Base-by-base conservation (phyloP, 2,797 vertebrate species). In the Picus viridis region DNA sequence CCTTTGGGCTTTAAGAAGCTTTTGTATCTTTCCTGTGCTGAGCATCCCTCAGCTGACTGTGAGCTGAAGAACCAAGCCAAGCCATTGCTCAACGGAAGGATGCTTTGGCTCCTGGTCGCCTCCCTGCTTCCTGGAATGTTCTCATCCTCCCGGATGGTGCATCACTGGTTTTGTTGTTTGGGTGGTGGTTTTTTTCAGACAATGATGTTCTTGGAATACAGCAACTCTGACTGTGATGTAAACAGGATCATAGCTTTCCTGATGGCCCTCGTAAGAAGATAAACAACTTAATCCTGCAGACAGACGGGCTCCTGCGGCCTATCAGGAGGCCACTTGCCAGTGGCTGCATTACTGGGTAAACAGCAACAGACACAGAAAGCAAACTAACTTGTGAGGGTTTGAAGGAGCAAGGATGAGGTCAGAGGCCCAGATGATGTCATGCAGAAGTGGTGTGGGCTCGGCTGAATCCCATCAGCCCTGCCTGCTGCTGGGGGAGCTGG, bases 281-380 rank as follows among this genome's bases (percentile, higher is more conserved):
- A 94, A 96, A 93, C 73, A 89, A 62, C 32, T 88, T 77, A 69
- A 88, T 94, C 63, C 69, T 77, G 49, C 57, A 86, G 67, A 88
- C n/a, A 82, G 75, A 74, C 54, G 63, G 53, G 18, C 67, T 89
- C 26, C 73, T 78, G 36, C 54, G 78, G 62, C 26, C 15, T 12
- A 65, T 32, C 30, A 23, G 77, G 57, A 70, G 10, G 41, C 30
- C 2, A 2, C 54, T 79, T 4, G 4, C 26, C 49, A 34, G 12
- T 20, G 77, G 45, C 49, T 63, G 26, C 56, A 2, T 32, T 68
- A 43, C 77, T 89, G 73, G 81, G 90, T 43, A 67, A 86, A 91
- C 12, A 27, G 16, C 16, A 7, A 36, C 5, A 16, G 45, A 68
- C 67, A 58, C 39, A 47, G 34, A 75, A 89, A 88, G 10, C 2